A percentile compares a stretch with the other conserved stretches of the same genome.
These are phyloP conservation scores for Luidia sarsii DNA, from an alignment of 53 echinoderm and acorn worm species.

Conservation along the genomic window DNA sequence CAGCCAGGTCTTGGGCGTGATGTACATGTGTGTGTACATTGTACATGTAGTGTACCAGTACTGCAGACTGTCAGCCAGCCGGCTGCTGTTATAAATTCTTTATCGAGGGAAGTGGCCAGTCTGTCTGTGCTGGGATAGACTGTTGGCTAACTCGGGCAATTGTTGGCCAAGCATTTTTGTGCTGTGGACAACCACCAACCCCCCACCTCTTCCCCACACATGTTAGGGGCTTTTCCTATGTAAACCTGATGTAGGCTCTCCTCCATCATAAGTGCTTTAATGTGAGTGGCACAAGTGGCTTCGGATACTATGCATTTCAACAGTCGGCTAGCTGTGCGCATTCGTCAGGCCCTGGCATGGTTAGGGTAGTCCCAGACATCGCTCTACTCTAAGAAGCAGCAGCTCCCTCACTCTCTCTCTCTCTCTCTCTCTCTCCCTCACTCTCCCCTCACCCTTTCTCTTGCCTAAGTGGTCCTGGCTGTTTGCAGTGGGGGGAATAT, in stretches of 20 bases:
- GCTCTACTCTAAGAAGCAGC: not conserved
- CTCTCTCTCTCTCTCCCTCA: not conserved
- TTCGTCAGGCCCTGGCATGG: conserved; percentile 17
- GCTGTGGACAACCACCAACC: too few species aligned
- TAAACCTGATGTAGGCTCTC: conserved; percentile 19
- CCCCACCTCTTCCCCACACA: too few species aligned
- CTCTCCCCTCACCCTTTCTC: not conserved
- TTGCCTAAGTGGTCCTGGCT: conserved; percentile 6
- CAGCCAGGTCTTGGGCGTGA: too few species aligned
- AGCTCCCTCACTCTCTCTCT: not conserved
- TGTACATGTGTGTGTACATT: too few species aligned
- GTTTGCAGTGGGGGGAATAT: not conserved
- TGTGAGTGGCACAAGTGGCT: conserved; percentile 30
- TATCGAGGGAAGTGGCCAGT: conserved; percentile 5
- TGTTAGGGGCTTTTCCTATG: conserved; percentile 17
- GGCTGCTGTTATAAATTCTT: conserved; percentile 32
- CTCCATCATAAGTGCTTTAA: conserved; percentile 31
- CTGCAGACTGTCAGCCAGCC: not conserved
- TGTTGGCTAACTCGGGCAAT: too few species aligned
- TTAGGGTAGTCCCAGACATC: conserved; percentile 1
- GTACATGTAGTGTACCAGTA: too few species aligned
- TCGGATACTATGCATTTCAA: not conserved
- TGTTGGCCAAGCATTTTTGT: too few species aligned
- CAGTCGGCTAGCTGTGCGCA: not conserved
- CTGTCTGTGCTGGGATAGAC: not conserved